Conservation (phyloP, 2,797 vertebrate genomes). For the Erethizon dorsatum region DNA sequence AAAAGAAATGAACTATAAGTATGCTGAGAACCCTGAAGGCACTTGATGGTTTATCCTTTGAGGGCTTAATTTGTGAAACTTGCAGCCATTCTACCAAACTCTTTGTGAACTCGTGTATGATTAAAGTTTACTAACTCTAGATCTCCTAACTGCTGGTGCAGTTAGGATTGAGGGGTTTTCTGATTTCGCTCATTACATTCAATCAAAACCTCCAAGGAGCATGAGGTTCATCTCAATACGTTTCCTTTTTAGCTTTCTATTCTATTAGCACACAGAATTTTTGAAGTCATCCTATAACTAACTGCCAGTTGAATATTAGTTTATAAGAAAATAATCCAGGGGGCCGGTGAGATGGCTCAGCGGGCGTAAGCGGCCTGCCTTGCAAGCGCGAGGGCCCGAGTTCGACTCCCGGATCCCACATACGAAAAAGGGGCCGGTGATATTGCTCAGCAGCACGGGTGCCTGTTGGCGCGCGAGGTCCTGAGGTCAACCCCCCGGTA, state of each 20-base stretch:
- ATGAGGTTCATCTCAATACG: neutral
- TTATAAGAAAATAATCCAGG: neutral
- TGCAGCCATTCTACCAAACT: neutral
- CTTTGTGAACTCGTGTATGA: neutral
- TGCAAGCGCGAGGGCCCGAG: too few species aligned
- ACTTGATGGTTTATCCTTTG: slow-evolving; percentile 40
- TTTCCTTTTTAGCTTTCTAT: neutral
- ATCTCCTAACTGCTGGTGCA: slow-evolving; percentile 11
- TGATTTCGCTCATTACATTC: neutral
- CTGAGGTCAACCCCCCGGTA: too few species aligned
- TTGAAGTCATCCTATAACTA: neutral
- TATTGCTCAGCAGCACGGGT: too few species aligned
- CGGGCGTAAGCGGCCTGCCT: too few species aligned
- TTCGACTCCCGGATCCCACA: too few species aligned
- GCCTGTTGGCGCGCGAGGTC: too few species aligned
- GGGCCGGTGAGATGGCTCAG: too few species aligned
- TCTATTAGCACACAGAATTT: neutral
- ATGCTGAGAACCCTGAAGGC: neutral
- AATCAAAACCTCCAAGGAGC: neutral
- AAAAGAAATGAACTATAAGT: accelerated
- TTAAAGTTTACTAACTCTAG: neutral
- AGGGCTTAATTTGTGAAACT: neutral
- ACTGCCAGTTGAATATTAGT: neutral
- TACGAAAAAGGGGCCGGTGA: too few species aligned
- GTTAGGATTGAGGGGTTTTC: slow-evolving; percentile 3